Base-by-base conservation (phyloP, 1,140 invertebrate genomes). In the Phymorhynchus buccinoides region DNA sequence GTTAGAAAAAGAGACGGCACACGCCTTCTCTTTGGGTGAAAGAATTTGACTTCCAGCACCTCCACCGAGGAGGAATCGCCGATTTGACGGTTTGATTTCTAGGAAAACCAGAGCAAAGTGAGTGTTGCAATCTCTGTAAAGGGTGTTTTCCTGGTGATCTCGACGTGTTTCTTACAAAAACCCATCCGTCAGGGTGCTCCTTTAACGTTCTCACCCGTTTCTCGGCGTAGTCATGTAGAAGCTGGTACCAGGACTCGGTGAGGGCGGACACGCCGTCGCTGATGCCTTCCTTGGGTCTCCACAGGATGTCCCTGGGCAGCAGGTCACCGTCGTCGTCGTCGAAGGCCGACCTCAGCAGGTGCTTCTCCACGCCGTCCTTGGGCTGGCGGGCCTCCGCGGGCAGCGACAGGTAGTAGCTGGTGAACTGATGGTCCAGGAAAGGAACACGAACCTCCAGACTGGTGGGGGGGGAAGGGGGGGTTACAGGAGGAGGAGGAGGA, bases 401-500 rank as follows among this genome's bases (percentile, higher is more conserved):
- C 68, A 98, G 92, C 1, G 91, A 92, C 16, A 94, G 87, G 82
- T 92, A 94, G 83, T 93, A 94, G 35, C 89, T 89, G 12, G 90
- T 91, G 90, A 98, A 98, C 87, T 96, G 96, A 44, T 97, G 95
- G 91, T 98, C 97, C 68, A 98, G 94, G 91, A 98, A 98, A 62
- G 97, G 97, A 3, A 97, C 96, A 88, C 97, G 94, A 7, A 98
- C 93, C 93, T 98, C 97, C 85, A 98, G 94, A 89, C 97, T 97
- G 84, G 27, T 16, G 30, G 22, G 48, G 48, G 48, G 22, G 48
- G 22, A 52, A 52, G 48, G n/a, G n/a, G n/a, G n/a, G n/a, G n/a
- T n/a, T n/a, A n/a, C n/a, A n/a, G n/a, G n/a, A n/a, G n/a, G n/a
- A n/a, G n/a, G n/a, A n/a, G n/a, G n/a, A n/a, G n/a, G n/a, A n/a